phyloP scores from a whole-genome alignment of 35 echinoderm and acorn worm species.

The Apostichopus californicus region DNA sequence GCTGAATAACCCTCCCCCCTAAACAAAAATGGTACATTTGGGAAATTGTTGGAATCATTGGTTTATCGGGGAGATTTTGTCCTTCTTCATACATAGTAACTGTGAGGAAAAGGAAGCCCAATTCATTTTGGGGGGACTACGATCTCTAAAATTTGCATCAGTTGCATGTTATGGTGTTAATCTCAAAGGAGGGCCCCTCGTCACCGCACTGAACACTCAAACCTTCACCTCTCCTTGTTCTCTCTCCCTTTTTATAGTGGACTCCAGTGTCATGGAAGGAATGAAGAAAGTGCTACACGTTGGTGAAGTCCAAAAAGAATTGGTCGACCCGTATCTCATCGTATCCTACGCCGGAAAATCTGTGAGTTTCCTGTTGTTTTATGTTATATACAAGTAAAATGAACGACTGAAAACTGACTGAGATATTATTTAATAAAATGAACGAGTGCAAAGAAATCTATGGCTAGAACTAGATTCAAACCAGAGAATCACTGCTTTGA shows the following conservation, averaged over 20 bases:
- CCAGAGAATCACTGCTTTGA: too few relatives aligned
- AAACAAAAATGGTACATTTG: too few relatives aligned
- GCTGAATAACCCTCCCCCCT: too few relatives aligned
- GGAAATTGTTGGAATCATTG: too few relatives aligned
- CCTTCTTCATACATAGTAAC: too few relatives aligned
- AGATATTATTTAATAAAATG: too few relatives aligned
- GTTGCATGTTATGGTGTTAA: not conserved
- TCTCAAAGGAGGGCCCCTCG: not conserved
- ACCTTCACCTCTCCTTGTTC: too few relatives aligned
- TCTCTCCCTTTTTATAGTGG: slow-evolving; percentile 60
- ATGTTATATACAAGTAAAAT: not conserved
- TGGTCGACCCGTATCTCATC: slow-evolving; percentile 82
- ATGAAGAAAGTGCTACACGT: slow-evolving; percentile 80
- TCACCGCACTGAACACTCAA: not conserved
- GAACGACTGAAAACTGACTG: not conserved
- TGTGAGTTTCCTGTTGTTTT: slow-evolving; percentile 35
- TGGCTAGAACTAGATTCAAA: too few relatives aligned
- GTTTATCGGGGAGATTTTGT: too few relatives aligned
- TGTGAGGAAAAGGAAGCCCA: too few relatives aligned
- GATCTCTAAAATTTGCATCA: not conserved
- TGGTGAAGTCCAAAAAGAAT: slow-evolving; percentile 73
- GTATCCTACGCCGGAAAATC: slow-evolving; percentile 77
- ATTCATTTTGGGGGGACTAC: too few relatives aligned
- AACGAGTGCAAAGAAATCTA: too few relatives aligned
- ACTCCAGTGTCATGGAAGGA: slow-evolving; percentile 74